Base-by-base conservation (phyloP, 2,888 invertebrate genomes). In the Operophtera brumata region DNA sequence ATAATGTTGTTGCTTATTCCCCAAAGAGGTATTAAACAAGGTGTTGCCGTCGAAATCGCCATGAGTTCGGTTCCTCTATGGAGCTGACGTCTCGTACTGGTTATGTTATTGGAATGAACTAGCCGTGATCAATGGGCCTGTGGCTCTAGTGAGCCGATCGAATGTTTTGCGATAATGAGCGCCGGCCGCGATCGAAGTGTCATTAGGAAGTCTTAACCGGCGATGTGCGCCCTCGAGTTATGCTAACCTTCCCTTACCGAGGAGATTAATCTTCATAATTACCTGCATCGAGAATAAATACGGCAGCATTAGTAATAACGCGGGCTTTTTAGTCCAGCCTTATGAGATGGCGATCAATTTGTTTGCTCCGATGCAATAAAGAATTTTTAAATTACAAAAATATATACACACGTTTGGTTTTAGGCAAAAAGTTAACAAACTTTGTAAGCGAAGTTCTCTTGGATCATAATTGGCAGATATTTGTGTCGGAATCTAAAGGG, bases 151-250 rank as follows among this genome's bases (percentile, higher is more conserved):
- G 76, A 78, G 79, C 77, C 82, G 86, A 89, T 89, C 86, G 86
- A 84, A 84, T 87, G 84, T 84, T 83, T 82, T 74, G 78, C 83
- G 86, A 86, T 89, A 90, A 89, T 89, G 90, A 86, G 84, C 78
- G 81, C 76, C 79, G 80, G 78, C 71, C 77, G 77, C 80, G 84
- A 85, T 86, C 88, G 87, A 84, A 85, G 88, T 86, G 88, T 87
- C 87, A 88, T 90, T 89, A 90, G 90, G 90, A 90, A 89, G 88
- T 86, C 85, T 84, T 86, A 85, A 82, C 81, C 72, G 80, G 61
- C 80, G 78, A 80, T 82, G 85, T 80, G 83, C 79, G 82, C 85
- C 83, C 80, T 79, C 78, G 73, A 85, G 86, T 84, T 82, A 84
- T 83, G 82, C 80, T 80, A 74, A 77, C 78, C 75, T 74, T 71